Evolutionary conservation across 2,113 vertebrate genomes (phyloP).

Genomic region (Burhinus bistriatus): DNA sequence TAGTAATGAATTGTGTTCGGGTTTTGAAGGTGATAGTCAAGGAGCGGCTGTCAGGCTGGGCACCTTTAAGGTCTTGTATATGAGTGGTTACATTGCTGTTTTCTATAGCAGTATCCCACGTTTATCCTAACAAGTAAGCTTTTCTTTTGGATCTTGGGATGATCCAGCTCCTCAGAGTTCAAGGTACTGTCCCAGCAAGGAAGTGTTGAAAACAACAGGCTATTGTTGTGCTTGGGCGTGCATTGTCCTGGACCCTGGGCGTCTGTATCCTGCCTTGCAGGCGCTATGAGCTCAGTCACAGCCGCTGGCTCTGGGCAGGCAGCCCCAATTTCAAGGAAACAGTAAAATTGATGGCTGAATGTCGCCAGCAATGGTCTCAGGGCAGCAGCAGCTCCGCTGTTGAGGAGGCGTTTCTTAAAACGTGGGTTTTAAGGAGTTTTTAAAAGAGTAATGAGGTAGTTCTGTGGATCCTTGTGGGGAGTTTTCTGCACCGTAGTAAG

Average conservation of each 20-base stretch:
- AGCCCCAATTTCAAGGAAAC: not conserved
- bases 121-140: not conserved
- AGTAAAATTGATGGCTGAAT: not conserved
- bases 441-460: not conserved
- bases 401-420: not conserved
- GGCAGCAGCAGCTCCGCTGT: not conserved
- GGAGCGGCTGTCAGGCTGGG: not conserved
- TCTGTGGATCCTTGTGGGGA: not conserved
- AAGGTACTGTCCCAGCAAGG: not conserved
- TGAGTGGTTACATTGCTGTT: not conserved
- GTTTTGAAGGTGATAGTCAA: not conserved
- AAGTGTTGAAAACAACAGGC: constrained; percentile 27
- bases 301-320: not conserved
- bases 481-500: rapidly evolving
- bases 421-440: rapidly evolving
- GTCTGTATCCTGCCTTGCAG: not conserved
- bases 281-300: not conserved
- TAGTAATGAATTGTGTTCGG: not conserved
- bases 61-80: not conserved
- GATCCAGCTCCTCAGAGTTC: not conserved
- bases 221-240: not conserved
- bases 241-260: not conserved
- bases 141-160: not conserved
- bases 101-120: not conserved
- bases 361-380: not conserved